Evolutionary conservation across 35 echinoderm and acorn worm genomes (phyloP).

Genomic region (Chiridota heheva): DNA sequence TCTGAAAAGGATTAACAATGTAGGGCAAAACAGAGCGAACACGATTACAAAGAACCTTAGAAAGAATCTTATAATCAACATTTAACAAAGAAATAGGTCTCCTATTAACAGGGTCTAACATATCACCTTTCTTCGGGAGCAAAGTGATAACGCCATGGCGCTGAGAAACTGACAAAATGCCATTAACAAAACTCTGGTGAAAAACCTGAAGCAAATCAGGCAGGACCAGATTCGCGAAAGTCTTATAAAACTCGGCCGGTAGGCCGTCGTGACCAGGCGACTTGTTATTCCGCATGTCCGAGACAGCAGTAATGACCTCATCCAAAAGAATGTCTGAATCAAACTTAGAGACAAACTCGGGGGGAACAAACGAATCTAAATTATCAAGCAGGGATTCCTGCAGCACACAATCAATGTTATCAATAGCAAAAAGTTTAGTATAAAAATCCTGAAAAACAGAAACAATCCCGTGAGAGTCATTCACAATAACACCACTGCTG

Average conservation of each 20-base stretch:
- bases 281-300: background rate
- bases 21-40: slow-evolving; percentile 23
- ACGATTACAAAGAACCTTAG: slow-evolving; percentile 18
- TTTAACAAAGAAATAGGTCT: slow-evolving; percentile 60
- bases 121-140: slow-evolving; percentile 30
- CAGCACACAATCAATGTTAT: background rate
- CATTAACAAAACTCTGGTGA: background rate
- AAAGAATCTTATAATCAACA: slow-evolving; percentile 59
- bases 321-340: background rate
- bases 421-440: background rate
- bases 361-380: background rate
- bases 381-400: background rate
- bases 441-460: slow-evolving; percentile 38
- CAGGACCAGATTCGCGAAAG: background rate
- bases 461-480: background rate
- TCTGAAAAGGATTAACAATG: slow-evolving; percentile 33
- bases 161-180: slow-evolving; percentile 8
- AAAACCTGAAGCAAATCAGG: slow-evolving; percentile 29
- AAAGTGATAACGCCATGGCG: slow-evolving; percentile 26
- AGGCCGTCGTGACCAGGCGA: slow-evolving; percentile 16
- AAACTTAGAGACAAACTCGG: background rate
- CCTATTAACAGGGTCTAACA: slow-evolving; percentile 28
- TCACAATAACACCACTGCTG: background rate
- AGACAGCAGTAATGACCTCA: slow-evolving; percentile 11
- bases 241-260: slow-evolving; percentile 11